Conservation (phyloP, 2,113 vertebrate species). For the Takifugu bimaculatus region DNA sequence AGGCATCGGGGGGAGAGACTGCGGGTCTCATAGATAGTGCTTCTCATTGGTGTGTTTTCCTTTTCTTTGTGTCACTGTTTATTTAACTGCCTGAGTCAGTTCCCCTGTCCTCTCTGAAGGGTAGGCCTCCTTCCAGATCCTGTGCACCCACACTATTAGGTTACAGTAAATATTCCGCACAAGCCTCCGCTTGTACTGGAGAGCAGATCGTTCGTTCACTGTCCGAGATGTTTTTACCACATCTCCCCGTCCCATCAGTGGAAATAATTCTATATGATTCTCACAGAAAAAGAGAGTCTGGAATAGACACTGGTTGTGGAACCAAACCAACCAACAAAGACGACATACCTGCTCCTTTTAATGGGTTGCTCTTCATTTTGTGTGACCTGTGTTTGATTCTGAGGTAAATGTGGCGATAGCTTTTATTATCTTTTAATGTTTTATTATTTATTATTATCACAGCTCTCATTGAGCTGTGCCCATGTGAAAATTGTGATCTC, state of each 20-base stretch:
- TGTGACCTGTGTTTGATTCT: neutral
- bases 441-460: too few relatives aligned
- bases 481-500: too few relatives aligned
- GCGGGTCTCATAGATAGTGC: constrained; percentile 59
- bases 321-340: neutral
- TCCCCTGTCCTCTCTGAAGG: constrained; percentile 42
- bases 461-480: too few relatives aligned
- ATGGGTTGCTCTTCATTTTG: neutral
- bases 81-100: constrained; percentile 62
- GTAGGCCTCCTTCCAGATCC: constrained; percentile 66
- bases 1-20: constrained; percentile 69
- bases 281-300: constrained; percentile 1
- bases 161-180: constrained; percentile 63
- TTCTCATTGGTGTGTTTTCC: constrained; percentile 56
- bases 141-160: constrained; percentile 71
- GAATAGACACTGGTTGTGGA: too few relatives aligned
- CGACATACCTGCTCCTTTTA: neutral
- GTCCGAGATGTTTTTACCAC: constrained; percentile 36
- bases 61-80: constrained; percentile 59
- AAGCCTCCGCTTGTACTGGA: neutral
- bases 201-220: constrained; percentile 25
- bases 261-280: constrained; percentile 14
- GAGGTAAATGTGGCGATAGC: too few relatives aligned
- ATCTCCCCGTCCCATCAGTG: constrained; percentile 9
- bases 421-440: too few relatives aligned